Conservation (phyloP, 1,140 invertebrate genomes). For the Lethocerus indicus region DNA sequence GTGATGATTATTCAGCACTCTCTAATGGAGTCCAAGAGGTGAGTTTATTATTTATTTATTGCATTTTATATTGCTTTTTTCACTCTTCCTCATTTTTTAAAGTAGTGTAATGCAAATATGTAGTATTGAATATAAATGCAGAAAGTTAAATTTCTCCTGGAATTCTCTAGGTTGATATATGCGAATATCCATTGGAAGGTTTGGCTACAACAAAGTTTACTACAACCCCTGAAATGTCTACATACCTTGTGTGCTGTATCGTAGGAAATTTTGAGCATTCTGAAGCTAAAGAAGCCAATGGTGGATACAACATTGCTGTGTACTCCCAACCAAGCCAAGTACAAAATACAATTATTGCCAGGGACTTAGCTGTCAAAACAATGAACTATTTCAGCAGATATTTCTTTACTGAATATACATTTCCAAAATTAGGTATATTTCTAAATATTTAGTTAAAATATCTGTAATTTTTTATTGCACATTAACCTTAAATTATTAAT, state of each 20-base stretch:
- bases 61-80: too few relatives aligned
- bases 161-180: constrained; percentile 12
- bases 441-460: neutral
- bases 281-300: constrained; percentile 26
- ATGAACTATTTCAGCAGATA: constrained; percentile 73
- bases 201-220: constrained; percentile 42
- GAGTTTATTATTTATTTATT: neutral
- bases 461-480: neutral
- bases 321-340: constrained; percentile 53
- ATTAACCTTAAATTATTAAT: neutral
- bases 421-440: constrained; percentile 57
- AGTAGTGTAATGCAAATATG: neutral
- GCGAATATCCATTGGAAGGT: constrained; percentile 23
- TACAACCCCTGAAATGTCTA: constrained; percentile 72
- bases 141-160: neutral
- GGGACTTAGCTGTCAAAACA: constrained; percentile 53
- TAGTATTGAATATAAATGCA: neutral
- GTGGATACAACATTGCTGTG: constrained; percentile 39
- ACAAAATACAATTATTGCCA: constrained; percentile 59
- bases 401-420: constrained; percentile 65
- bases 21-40: constrained; percentile 1
- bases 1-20: constrained; percentile 27
- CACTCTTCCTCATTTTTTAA: neutral
- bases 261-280: constrained; percentile 62
- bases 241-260: constrained; percentile 75